phyloP scores from a whole-genome alignment of 2,888 invertebrate species.

The Dynastes tityus region DNA sequence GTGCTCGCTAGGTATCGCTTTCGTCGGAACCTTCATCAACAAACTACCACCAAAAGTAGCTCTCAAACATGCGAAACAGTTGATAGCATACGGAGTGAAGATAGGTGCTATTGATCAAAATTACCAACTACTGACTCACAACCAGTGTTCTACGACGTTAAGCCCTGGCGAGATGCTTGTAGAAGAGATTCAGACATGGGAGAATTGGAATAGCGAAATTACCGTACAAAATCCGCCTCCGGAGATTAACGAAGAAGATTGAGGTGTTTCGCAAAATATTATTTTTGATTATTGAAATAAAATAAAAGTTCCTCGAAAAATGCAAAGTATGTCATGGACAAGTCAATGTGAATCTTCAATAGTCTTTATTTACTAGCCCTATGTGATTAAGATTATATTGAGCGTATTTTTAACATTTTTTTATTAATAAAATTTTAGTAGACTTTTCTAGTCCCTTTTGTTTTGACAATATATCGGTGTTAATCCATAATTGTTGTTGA shows the following conservation, averaged over 20 bases:
- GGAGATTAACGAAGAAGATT: background rate
- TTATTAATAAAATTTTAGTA: no score
- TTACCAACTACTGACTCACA: constrained; percentile 72
- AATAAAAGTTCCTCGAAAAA: no score
- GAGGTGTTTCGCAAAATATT: no score
- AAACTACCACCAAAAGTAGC: constrained; percentile 69
- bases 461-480: no score
- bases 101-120: constrained; percentile 70
- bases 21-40: constrained; percentile 73
- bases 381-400: no score
- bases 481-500: no score
- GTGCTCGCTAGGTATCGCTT: constrained; percentile 71
- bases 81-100: constrained; percentile 71
- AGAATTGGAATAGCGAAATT: constrained; percentile 66
- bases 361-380: no score
- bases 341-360: no score
- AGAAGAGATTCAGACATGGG: constrained; percentile 73
- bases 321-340: no score
- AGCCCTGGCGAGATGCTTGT: constrained; percentile 73
- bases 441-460: no score
- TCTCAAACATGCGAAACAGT: constrained; percentile 68
- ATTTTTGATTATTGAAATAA: no score
- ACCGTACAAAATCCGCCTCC: constrained; percentile 21
- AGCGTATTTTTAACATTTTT: no score
- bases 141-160: constrained; percentile 72